Evolutionary conservation across 2,113 vertebrate species (phyloP).

Genomic region (Marcusenius ussheri): DNA sequence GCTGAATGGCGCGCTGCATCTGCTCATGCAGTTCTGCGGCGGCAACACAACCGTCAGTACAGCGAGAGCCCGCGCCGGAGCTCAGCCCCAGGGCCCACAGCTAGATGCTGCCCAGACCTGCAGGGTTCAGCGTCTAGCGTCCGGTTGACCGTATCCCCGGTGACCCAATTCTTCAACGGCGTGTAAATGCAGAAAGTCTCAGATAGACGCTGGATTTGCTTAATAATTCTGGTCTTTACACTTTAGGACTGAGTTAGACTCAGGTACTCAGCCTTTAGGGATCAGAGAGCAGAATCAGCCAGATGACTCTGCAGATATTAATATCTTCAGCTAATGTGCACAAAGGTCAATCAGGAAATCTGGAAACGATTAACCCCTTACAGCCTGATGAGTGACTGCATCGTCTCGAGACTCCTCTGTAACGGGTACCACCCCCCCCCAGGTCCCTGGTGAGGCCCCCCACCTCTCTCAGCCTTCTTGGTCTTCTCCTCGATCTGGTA

Average conservation of each 20-base stretch:
- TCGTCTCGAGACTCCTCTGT: too few species aligned
- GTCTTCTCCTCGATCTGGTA: constrained; percentile 84
- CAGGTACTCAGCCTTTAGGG: not conserved
- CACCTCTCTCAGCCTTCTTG: constrained; percentile 86
- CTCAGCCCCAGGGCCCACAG: not conserved
- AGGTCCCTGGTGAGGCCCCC: not conserved
- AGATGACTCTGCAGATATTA: not conserved
- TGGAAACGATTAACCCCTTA: not conserved
- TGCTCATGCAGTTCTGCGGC: constrained; percentile 81
- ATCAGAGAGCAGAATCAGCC: not conserved
- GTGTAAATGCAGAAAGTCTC: not conserved
- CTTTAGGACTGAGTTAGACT: not conserved
- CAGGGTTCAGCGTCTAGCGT: not conserved
- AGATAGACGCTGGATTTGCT: not conserved
- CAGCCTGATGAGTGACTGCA: not conserved
- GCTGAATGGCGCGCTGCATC: constrained; percentile 72
- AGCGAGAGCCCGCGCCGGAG: not conserved
- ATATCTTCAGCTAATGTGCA: not conserved
- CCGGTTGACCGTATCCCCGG: not conserved
- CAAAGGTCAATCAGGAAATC: constrained; percentile 8
- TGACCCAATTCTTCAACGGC: not conserved
- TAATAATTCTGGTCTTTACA: not conserved
- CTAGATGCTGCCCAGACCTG: not conserved
- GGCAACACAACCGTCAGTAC: not conserved
- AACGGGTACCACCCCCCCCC: not conserved